Percentiles rank a stretch among this genome's conserved stretches.
Evolutionary conservation across 2,888 invertebrate species (phyloP).

Genomic region (Adineta ricciae): DNA sequence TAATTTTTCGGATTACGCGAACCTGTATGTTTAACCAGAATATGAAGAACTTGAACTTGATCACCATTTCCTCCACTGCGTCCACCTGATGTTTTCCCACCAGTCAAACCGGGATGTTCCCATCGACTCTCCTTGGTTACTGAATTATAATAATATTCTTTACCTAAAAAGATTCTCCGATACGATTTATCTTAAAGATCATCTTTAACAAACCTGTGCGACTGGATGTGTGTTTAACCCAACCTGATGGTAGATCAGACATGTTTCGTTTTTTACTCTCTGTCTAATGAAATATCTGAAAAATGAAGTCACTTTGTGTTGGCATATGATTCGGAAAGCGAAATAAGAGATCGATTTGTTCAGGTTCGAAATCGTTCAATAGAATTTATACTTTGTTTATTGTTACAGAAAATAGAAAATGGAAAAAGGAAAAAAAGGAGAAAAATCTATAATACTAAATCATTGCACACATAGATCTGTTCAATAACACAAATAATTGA

Average conservation of each 20-base stretch:
- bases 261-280: no score
- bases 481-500: neutral
- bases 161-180: slow-evolving; percentile 54
- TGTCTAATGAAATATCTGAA: no score
- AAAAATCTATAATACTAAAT: neutral
- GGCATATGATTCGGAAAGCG: no score
- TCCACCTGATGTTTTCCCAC: neutral
- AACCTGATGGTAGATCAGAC: neutral
- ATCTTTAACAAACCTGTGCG: neutral
- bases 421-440: neutral
- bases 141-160: slow-evolving; percentile 83
- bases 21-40: slow-evolving; percentile 80
- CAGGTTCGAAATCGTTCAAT: neutral
- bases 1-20: slow-evolving; percentile 89
- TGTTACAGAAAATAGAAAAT: neutral
- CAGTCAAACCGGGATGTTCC: slow-evolving; percentile 63
- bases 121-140: slow-evolving; percentile 95
- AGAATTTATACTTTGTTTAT: neutral
- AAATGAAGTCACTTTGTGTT: no score
- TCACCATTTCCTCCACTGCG: slow-evolving; percentile 1
- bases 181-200: neutral
- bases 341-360: no score
- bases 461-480: neutral
- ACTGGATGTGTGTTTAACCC: neutral
- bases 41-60: slow-evolving; percentile 78